A percentile compares a stretch with the other conserved stretches of the same genome.
Conservation (phyloP, 1,140 invertebrate species). For the Achroia grisella region DNA sequence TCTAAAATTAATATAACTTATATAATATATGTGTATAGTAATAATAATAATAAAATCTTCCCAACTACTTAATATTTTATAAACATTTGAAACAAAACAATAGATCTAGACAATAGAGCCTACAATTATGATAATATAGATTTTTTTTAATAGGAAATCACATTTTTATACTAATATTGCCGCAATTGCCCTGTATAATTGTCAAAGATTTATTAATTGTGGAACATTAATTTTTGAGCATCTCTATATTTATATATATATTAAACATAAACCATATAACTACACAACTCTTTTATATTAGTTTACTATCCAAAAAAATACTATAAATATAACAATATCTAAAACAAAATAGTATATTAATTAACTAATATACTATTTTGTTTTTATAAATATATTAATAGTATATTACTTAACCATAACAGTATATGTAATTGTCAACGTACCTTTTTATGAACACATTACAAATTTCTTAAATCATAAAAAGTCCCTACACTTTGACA, state of each 20-base stretch:
- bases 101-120: slow-evolving; percentile 11
- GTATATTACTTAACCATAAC: no score
- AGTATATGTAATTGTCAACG: no score
- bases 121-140: slow-evolving; percentile 11
- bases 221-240: slow-evolving; percentile 39
- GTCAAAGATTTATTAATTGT: slow-evolving; percentile 14
- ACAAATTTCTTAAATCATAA: no score
- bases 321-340: no score
- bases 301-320: no score
- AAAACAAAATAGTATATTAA: no score
- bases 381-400: no score
- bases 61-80: slow-evolving; percentile 12
- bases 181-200: slow-evolving; percentile 43
- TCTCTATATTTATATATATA: slow-evolving; percentile 12
- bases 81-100: slow-evolving; percentile 57
- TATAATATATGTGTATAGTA: slow-evolving; percentile 8
- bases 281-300: no score
- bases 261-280: neutral
- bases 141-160: slow-evolving; percentile 25
- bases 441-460: no score
- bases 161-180: slow-evolving; percentile 42
- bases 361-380: no score
- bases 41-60: slow-evolving; percentile 7
- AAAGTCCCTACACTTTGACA: no score
- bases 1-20: slow-evolving; percentile 7